Base-by-base conservation (phyloP, 1,140 invertebrate genomes). In the Galleria mellonella region DNA sequence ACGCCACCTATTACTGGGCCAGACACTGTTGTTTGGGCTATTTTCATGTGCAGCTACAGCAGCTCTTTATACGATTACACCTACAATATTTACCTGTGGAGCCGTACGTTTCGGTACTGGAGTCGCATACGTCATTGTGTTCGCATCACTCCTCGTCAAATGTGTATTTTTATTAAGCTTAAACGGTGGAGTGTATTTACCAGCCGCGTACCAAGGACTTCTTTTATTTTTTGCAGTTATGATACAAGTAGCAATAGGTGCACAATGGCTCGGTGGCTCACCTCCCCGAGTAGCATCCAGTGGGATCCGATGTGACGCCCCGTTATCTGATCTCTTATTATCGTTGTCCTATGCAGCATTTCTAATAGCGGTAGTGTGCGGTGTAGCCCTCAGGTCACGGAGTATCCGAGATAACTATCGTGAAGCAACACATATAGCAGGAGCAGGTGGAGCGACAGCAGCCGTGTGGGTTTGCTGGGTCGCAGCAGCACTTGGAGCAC, bases 381-480 rank as follows among this genome's bases (percentile, higher is more conserved):
- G 94, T 32, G 83, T 98, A 40, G 94, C 96, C 4, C 87, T 97
- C 27, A 91, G 94, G 62, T 94, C 94, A 9, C 90, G 94, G 12
- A 92, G 94, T 12, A 95, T 97, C 12, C 91, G 94, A n/a, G 96
- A 97, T 68, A 97, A 98, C 76, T 96, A 97, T 70, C 88, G 96
- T 0, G 96, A 98, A 83, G 93, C 96, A 1, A 87, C 87, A 8
- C 97, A 96, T 74, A 97, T 98, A 43, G 95, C 94, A 0, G 88
- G 96, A 30, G 93, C 95, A 0, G 91, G 95, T 9, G 93, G 94
- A 7, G 90, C 94, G 11, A 91, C 92, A 32, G 90, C 97, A 13
- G 94, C 95, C 2, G 90, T 97, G 38, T 97, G 96, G 95, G 84
- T 96, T 37, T 92, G 93, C 9, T 96, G 95, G 94, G 91, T 89